Base-by-base conservation (phyloP, 2,888 invertebrate species). In the Drosophila sordidapex region DNA sequence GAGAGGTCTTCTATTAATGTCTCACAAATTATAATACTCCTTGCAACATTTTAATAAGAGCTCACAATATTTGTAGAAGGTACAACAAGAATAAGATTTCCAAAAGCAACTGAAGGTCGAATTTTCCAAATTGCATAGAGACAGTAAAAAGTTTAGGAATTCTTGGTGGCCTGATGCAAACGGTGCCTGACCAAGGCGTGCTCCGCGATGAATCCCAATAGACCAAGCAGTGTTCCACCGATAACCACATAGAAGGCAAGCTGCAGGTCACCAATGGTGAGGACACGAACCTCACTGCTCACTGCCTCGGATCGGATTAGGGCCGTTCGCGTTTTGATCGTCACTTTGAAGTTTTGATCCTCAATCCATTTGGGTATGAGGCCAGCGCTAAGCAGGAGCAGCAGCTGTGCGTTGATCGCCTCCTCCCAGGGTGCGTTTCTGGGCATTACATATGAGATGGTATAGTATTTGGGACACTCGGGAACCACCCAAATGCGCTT, bases 391-490 rank as follows among this genome's bases (percentile, higher is more conserved):
- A 91, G 74, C 11, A 93, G 78, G 3, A 86, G 70, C 58, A 92
- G 48, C 3, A 93, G 81, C 21, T 93, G 74, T 1, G 73, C 69
- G 69, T 93, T 92, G n/a, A 93, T 72, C 21, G 92, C 87, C 51
- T 91, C 85, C 29, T 84, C 80, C 86, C 92, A 92, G 2, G 93
- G 91, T 0, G 93, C 92, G 76, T 93, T 87, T 58, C 92, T 86
- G 0, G 90, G 91, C 81, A 92, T 66, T 0, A 93, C 88, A 81
- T 93, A 93, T 0, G 93, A 92, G 18, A 94, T 86, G 13, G 91
- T 89, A 53, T 93, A 94, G 33, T 87, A 91, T 70, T 92, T 92
- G 4, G 93, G 93, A 43, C 93, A 94, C 76, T 94, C 93, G 2
- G 91, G 91, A 3, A 94, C 89, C 13, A 93, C 74, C 85, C 93